A percentile compares a stretch with the other conserved stretches of the same genome.
These are phyloP conservation scores for Phlogophora meticulosa DNA, from an alignment of 2,888 invertebrate genomes.

Conservation along the genomic window DNA sequence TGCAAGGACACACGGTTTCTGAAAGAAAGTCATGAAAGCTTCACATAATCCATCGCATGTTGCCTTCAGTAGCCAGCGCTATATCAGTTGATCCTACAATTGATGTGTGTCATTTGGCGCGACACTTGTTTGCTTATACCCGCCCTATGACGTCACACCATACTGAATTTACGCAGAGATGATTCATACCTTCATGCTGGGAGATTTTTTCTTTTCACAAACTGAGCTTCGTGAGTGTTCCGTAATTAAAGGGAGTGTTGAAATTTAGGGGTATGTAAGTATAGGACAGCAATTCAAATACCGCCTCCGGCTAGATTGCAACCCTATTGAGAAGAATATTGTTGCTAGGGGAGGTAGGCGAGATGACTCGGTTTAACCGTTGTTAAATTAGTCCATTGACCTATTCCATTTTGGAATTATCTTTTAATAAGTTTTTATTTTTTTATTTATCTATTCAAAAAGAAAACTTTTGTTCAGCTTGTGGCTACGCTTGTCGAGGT, in stretches of 20 bases:
- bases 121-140: conserved; percentile 44
- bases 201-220: not conserved
- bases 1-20: too few species aligned
- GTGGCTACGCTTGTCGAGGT: too few species aligned
- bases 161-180: conserved; percentile 15
- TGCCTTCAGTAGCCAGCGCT: conserved; percentile 7
- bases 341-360: not conserved
- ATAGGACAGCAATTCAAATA: conserved; percentile 8
- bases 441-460: too few species aligned
- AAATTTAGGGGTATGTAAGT: conserved; percentile 5
- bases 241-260: not conserved
- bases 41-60: conserved; percentile 12
- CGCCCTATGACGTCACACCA: conserved; percentile 40
- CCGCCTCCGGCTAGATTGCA: not conserved
- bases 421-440: too few species aligned
- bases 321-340: not conserved
- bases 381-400: not conserved
- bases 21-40: conserved; percentile 6
- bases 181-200: conserved; percentile 25
- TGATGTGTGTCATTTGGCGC: conserved; percentile 54
- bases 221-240: too few species aligned
- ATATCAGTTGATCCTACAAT: conserved; percentile 35
- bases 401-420: not conserved
- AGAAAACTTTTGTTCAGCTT: not conserved
- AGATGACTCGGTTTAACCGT: too few species aligned